phyloP scores from a whole-genome alignment of 2,888 invertebrate species.

The Prosopocoilus inquinatus region DNA sequence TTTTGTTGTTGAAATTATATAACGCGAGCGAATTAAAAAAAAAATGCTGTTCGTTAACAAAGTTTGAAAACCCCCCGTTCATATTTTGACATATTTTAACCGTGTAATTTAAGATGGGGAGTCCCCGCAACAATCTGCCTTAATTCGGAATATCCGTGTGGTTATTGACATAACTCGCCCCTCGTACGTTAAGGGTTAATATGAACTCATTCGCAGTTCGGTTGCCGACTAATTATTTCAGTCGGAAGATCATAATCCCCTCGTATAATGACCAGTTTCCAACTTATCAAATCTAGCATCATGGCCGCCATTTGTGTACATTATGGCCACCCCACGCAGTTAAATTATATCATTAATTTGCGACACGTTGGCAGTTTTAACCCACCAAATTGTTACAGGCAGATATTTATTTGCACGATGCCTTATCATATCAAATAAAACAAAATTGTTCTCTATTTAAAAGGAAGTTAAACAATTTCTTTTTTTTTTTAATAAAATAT shows the following conservation, averaged over 20 bases:
- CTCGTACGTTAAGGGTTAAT: slow-evolving; percentile 49
- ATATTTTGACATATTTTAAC: slow-evolving; percentile 19
- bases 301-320: slow-evolving; percentile 49
- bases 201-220: slow-evolving; percentile 50
- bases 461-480: not conserved
- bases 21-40: too few relatives aligned
- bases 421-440: not conserved
- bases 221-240: slow-evolving; percentile 51
- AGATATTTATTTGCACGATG: not conserved
- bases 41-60: too few relatives aligned
- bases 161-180: slow-evolving; percentile 51
- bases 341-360: slow-evolving; percentile 43
- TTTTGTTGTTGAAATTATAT: too few relatives aligned
- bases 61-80: not conserved
- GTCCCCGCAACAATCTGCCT: slow-evolving; percentile 46
- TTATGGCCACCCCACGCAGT: slow-evolving; percentile 29
- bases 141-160: slow-evolving; percentile 50
- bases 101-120: slow-evolving; percentile 37
- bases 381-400: slow-evolving; percentile 3
- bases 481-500: not conserved
- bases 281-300: slow-evolving; percentile 52
- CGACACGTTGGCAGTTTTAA: slow-evolving; percentile 35
- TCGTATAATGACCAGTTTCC: slow-evolving; percentile 52
- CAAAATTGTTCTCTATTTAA: not conserved
- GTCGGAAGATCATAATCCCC: slow-evolving; percentile 53